Base-by-base conservation (phyloP, 2,888 invertebrate species). In the Brachyptera risi region DNA sequence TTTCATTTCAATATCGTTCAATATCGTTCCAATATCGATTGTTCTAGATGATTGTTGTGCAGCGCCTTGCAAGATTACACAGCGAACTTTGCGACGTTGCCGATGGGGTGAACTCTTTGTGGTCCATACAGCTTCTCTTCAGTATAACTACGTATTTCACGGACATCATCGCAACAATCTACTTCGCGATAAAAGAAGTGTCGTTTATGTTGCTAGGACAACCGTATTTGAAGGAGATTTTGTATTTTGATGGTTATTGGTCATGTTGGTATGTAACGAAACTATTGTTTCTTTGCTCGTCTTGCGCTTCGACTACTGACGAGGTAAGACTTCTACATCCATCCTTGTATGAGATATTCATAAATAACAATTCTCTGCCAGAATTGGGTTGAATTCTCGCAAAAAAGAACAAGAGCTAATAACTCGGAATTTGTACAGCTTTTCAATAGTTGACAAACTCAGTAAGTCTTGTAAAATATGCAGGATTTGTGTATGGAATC, bases 111-210 rank as follows among this genome's bases (percentile, higher is more conserved):
- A 54, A 54, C 37, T 4, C 21, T 1, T 3, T 54, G 2, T 31
- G 17, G 9, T 54, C 54, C 13, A 11, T 37, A 17, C 54, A 54
- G 19, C 54, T 54, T 31, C 24, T 54, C 21, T 19, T 35, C n/a
- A n/a, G 17, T 13, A 21, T 54, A 17, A 37, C 37, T 17, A 35
- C 3, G 2, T 31, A n/a, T 2, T 54, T 54, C 19, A 13, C 17
- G 9, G 35, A 54, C 23, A 21, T 54, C 11, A 17, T 21, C 21
- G 2, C 21, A 1, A 17, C 17, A 2, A 21, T 17, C 19, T 54
- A 19, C 21, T 54, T 35, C n/a, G 9, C 37, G 37, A 3, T 37
- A 3, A 17, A 37, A 19, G 19, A 17, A 37, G 19, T 54, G 4
- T 21, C 19, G 1, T 11, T 54, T 19, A 2, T 21, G 11, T 2